These are phyloP conservation scores for Pampusana beccarii DNA, from an alignment of 2,113 vertebrate species.

Conservation along the genomic window DNA sequence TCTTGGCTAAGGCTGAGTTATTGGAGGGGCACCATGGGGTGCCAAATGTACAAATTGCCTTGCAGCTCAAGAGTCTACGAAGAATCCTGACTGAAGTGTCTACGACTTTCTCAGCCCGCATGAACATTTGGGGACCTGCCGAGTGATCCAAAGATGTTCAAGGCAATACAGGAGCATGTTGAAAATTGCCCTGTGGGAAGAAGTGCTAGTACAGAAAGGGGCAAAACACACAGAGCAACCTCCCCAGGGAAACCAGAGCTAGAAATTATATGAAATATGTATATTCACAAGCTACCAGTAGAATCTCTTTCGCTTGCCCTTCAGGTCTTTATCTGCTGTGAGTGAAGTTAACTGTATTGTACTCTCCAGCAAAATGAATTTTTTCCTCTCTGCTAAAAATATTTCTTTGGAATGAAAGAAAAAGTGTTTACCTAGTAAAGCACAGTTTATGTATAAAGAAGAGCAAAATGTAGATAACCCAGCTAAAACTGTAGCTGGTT, in stretches of 20 bases:
- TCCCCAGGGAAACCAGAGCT: background rate
- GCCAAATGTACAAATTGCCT: slow-evolving; percentile 29
- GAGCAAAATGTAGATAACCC: background rate
- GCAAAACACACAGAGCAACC: background rate
- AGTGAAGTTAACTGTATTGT: background rate
- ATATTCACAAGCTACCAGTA: background rate
- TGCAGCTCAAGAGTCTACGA: background rate
- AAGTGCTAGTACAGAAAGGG: background rate
- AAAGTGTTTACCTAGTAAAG: background rate
- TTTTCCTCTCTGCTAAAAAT: background rate
- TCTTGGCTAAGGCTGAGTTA: slow-evolving; percentile 16
- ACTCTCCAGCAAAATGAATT: background rate
- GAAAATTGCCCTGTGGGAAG: slow-evolving; percentile 5
- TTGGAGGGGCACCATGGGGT: slow-evolving; percentile 36
- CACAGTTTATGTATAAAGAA: background rate
- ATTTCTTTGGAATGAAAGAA: background rate
- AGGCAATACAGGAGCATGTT: background rate
- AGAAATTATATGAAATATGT: background rate
- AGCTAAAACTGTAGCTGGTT: background rate
- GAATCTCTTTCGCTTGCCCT: background rate
- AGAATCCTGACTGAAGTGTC: background rate
- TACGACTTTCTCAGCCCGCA: background rate
- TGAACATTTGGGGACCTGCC: background rate
- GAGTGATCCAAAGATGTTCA: background rate
- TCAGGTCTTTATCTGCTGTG: background rate